Evolutionary conservation across 2,888 invertebrate genomes (phyloP).

Genomic region (Hartigia nigra): DNA sequence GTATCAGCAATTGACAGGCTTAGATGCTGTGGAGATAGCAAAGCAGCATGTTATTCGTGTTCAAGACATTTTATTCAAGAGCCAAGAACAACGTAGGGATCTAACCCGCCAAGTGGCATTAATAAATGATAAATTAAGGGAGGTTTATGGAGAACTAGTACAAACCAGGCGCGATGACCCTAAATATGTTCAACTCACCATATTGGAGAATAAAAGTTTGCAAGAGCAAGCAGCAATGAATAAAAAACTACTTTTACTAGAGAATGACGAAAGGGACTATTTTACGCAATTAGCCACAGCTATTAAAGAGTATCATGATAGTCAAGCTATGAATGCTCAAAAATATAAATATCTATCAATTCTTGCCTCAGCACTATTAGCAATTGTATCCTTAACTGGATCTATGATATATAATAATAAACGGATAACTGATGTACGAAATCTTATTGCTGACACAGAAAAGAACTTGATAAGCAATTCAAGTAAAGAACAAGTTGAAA

Average conservation of each 20-base stretch:
- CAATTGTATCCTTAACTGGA: conserved; percentile 53
- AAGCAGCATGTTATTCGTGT: conserved; percentile 52
- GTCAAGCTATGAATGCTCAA: conserved; percentile 56
- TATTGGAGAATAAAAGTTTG: conserved; percentile 56
- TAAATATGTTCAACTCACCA: conserved; percentile 60
- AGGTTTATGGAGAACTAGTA: conserved; percentile 57
- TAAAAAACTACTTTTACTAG: conserved; percentile 46
- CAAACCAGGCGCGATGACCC: conserved; percentile 58
- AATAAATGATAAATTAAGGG: conserved; percentile 52
- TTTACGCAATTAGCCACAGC: conserved; percentile 59
- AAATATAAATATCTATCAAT: conserved; percentile 61
- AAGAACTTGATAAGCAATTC: conserved; percentile 13
- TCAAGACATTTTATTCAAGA: conserved; percentile 56
- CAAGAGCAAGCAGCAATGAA: conserved; percentile 53
- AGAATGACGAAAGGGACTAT: conserved; percentile 57
- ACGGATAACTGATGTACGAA: conserved; percentile 49
- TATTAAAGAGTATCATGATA: conserved; percentile 62
- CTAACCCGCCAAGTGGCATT: conserved; percentile 41
- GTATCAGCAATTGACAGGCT: conserved; percentile 59
- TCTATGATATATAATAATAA: conserved; percentile 59
- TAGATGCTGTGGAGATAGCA: conserved; percentile 54
- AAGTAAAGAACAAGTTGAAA: background rate
- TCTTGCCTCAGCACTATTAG: conserved; percentile 52
- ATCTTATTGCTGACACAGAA: conserved; percentile 45
- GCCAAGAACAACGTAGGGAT: conserved; percentile 51